phyloP scores from a whole-genome alignment of 2,797 vertebrate species.

The Molossus alvarezi region DNA sequence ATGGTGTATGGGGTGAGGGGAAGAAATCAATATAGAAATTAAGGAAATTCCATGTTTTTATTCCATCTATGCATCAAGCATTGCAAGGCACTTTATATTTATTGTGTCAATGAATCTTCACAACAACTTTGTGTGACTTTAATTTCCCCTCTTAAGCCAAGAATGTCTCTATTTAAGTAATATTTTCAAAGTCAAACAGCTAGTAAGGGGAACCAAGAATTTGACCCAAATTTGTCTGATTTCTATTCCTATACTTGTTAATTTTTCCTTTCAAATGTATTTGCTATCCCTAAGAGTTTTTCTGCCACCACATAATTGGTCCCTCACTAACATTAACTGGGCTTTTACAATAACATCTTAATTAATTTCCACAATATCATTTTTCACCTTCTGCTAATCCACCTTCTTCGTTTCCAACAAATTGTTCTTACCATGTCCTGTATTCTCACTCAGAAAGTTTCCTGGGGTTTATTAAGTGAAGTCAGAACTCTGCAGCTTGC shows the following conservation, averaged over 20 bases:
- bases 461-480: conserved; percentile 45
- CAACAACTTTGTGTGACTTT: neutral
- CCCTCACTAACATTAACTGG: neutral
- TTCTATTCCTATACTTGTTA: neutral
- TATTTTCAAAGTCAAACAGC: neutral
- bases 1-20: neutral
- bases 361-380: neutral
- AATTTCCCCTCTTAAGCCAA: neutral
- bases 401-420: neutral
- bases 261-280: conserved; percentile 27
- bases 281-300: neutral
- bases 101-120: neutral
- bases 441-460: conserved; percentile 20
- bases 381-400: conserved; percentile 2
- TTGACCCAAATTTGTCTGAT: neutral
- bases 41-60: neutral
- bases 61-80: neutral
- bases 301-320: neutral
- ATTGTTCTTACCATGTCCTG: neutral
- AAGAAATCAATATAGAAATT: neutral
- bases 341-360: neutral
- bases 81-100: neutral
- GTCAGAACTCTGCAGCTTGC: neutral
- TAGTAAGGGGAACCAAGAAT: neutral
- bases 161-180: neutral